Evolutionary conservation across 1,140 invertebrate genomes (phyloP).

Genomic region (Drosophila chauvacae): DNA sequence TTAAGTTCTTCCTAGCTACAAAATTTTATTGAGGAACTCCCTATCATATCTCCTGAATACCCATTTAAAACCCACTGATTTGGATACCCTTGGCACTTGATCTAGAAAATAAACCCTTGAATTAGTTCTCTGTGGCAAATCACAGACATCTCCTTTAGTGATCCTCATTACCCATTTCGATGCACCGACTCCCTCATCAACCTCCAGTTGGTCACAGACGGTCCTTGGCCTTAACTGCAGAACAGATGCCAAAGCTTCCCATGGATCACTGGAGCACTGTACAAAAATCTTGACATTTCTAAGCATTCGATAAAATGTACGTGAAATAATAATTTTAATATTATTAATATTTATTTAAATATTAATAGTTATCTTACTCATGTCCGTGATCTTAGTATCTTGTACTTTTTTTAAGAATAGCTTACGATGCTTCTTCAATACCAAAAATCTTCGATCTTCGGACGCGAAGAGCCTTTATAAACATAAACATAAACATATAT

Average conservation of each 20-base stretch:
- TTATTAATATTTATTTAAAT: too few species aligned
- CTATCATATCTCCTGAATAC: neutral
- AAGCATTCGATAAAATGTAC: too few species aligned
- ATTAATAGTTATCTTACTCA: too few species aligned
- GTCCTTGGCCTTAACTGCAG: constrained; percentile 14
- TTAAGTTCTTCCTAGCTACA: too few species aligned
- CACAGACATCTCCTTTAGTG: constrained; percentile 2
- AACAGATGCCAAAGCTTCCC: constrained; percentile 31
- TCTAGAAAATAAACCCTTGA: constrained; percentile 20
- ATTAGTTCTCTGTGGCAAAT: constrained; percentile 31
- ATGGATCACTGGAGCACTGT: constrained; percentile 2
- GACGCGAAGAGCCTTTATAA: too few species aligned
- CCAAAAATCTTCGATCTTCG: too few species aligned
- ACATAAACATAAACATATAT: too few species aligned
- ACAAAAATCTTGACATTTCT: neutral
- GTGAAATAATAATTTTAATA: too few species aligned
- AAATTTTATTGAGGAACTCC: neutral
- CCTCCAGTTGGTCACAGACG: constrained; percentile 28
- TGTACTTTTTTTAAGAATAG: neutral
- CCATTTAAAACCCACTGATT: neutral
- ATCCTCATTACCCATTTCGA: constrained; percentile 42
- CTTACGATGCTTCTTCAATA: neutral
- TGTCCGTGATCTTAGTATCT: neutral
- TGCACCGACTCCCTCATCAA: constrained; percentile 43
- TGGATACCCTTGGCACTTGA: constrained; percentile 4